phyloP scores from a whole-genome alignment of 35 echinoderm and acorn worm genomes.

The Lytechinus variegatus region DNA sequence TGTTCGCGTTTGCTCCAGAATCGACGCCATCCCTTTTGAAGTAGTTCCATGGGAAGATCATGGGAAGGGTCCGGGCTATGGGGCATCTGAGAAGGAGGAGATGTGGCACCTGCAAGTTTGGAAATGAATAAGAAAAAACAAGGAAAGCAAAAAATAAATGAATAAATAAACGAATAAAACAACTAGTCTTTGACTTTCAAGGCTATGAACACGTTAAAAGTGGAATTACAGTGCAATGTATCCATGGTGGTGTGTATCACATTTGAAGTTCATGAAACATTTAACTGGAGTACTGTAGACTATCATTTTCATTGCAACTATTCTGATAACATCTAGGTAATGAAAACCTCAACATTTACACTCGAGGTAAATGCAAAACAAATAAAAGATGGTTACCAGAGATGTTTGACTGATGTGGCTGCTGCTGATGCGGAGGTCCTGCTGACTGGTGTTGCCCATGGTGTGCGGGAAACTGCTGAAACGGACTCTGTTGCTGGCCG shows the following conservation, averaged over 20 bases:
- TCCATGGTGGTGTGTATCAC: too few species aligned
- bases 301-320: too few species aligned
- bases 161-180: too few species aligned
- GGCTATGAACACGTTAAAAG: too few species aligned
- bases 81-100: slow-evolving; percentile 75
- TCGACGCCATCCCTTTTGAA: slow-evolving; percentile 89
- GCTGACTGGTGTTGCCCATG: slow-evolving; percentile 26
- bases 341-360: background rate
- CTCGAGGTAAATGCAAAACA: background rate
- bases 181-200: too few species aligned
- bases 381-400: background rate
- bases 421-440: background rate
- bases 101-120: slow-evolving; percentile 27
- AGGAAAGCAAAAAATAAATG: background rate
- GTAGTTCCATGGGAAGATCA: slow-evolving; percentile 82
- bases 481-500: slow-evolving; percentile 25
- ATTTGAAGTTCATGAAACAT: too few species aligned
- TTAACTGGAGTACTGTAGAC: too few species aligned
- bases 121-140: background rate
- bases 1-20: slow-evolving; percentile 95
- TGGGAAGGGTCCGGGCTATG: slow-evolving; percentile 96
- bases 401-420: background rate
- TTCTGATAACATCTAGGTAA: too few species aligned
- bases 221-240: too few species aligned
- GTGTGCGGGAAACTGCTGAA: slow-evolving; percentile 35